phyloP scores from a whole-genome alignment of 1,140 invertebrate genomes.

The Pseudoatta argentina region DNA sequence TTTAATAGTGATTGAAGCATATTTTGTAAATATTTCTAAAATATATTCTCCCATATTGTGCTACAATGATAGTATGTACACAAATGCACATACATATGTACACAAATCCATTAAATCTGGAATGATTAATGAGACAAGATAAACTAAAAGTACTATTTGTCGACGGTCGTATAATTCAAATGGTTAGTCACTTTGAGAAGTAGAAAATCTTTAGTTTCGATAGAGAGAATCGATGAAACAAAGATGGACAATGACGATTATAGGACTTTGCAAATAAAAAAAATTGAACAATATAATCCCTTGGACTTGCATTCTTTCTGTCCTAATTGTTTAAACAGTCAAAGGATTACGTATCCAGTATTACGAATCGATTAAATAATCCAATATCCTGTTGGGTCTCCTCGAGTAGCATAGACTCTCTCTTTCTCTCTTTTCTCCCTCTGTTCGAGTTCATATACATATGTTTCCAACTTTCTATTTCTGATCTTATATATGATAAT shows the following conservation, averaged over 20 bases:
- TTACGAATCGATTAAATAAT: background rate
- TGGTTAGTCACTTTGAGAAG: background rate
- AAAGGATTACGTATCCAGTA: background rate
- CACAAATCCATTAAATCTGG: background rate
- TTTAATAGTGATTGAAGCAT: background rate
- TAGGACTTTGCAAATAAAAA: too few species aligned
- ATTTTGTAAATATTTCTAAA: background rate
- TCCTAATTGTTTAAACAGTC: background rate
- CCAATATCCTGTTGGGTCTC: too few species aligned
- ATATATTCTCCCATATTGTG: background rate
- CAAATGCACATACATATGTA: background rate
- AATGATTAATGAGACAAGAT: background rate
- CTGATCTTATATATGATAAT: background rate
- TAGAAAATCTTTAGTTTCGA: background rate
- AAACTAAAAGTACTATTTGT: background rate
- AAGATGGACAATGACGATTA: too few species aligned
- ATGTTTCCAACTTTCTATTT: too few species aligned
- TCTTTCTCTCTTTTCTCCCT: too few species aligned
- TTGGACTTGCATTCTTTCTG: background rate
- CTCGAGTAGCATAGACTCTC: too few species aligned
- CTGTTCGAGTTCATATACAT: background rate
- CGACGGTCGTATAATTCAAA: background rate
- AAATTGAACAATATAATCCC: background rate
- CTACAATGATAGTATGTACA: too few species aligned
- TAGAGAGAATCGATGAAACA: background rate